Evolutionary conservation across 1,140 invertebrate genomes (phyloP).

Genomic region (Archegozetes longisetosus): DNA sequence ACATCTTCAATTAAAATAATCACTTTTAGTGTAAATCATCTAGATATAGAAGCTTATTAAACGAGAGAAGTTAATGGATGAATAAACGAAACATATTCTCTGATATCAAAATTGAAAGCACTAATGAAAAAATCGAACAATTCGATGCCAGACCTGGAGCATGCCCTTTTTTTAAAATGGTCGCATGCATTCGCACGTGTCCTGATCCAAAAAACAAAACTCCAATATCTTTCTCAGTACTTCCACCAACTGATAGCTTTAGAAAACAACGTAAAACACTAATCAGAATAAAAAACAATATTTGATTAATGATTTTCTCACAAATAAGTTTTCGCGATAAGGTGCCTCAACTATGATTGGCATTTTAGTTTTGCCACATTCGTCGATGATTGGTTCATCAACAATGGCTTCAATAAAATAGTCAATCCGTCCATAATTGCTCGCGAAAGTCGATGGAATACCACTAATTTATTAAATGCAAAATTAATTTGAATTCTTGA

Average conservation of each 20-base stretch:
- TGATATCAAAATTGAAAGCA: neutral
- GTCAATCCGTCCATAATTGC: constrained; percentile 3
- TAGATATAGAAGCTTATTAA: no score
- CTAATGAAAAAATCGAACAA: neutral
- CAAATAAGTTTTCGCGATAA: neutral
- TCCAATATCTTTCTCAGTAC: constrained; percentile 11
- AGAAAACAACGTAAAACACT: neutral
- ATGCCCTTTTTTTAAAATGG: constrained; percentile 2
- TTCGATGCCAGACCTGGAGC: constrained; percentile 1
- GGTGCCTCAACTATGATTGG: constrained; percentile 5
- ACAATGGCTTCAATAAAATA: constrained; percentile 2
- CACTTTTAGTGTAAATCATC: neutral
- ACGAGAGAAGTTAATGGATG: no score
- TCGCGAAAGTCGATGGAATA: constrained; percentile 9
- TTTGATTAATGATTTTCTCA: neutral
- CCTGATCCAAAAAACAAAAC: constrained; percentile 6
- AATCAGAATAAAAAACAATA: neutral
- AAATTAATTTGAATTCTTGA: no score
- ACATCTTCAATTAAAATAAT: neutral
- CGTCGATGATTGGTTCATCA: neutral
- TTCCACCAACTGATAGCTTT: constrained; percentile 8
- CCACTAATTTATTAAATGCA: neutral
- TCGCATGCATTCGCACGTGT: constrained; percentile 1
- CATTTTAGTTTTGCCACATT: neutral
- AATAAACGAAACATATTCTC: no score